These are phyloP conservation scores for Lochmaea capreae DNA, from an alignment of 2,888 invertebrate genomes.

Conservation along the genomic window DNA sequence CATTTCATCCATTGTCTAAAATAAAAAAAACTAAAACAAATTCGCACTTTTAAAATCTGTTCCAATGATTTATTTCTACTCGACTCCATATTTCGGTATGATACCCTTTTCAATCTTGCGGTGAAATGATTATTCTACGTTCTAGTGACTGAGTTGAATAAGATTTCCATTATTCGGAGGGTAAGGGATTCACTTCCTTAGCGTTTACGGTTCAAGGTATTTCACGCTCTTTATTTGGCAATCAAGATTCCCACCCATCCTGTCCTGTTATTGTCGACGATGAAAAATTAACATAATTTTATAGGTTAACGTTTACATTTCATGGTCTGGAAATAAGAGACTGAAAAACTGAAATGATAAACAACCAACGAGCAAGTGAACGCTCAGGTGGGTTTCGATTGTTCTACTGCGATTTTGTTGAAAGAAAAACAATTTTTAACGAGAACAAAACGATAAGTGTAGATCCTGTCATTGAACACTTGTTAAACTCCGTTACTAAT, in stretches of 20 bases:
- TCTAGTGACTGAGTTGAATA: neutral
- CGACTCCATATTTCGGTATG: no score
- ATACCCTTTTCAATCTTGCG: neutral
- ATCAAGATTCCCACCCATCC: slow-evolving; percentile 48
- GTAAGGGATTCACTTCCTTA: slow-evolving; percentile 43
- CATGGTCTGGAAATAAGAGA: slow-evolving; percentile 46
- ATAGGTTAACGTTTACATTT: slow-evolving; percentile 49
- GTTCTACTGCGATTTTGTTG: slow-evolving; percentile 19
- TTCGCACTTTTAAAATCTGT: no score
- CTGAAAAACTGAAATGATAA: slow-evolving; percentile 18
- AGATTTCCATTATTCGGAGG: slow-evolving; percentile 21
- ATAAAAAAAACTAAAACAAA: no score
- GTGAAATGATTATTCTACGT: neutral
- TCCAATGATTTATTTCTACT: no score
- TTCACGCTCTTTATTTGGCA: slow-evolving; percentile 49
- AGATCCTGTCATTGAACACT: neutral
- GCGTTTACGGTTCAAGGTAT: slow-evolving; percentile 39
- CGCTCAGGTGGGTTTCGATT: slow-evolving; percentile 19
- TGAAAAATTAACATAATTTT: slow-evolving; percentile 51
- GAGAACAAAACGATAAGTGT: slow-evolving; percentile 22
- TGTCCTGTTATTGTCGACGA: slow-evolving; percentile 45
- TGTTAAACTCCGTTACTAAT: neutral
- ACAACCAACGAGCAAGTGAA: slow-evolving; percentile 12
- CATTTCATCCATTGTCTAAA: no score
- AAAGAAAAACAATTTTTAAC: slow-evolving; percentile 16